These are phyloP conservation scores for Eledone cirrhosa DNA, from an alignment of 2,888 invertebrate species.

Conservation along the genomic window DNA sequence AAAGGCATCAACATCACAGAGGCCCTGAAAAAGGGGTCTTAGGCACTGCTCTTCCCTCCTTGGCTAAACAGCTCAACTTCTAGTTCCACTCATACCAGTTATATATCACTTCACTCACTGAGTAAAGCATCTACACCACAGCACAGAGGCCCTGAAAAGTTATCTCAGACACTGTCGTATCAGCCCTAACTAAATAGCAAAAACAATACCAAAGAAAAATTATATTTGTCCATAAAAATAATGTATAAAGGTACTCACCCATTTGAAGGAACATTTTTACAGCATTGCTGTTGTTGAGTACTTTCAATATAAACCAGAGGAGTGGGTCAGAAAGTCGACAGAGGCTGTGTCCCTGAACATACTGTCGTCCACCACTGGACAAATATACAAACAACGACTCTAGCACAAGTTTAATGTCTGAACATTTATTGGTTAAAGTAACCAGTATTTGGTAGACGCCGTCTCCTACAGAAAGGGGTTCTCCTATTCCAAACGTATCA, in stretches of 20 bases:
- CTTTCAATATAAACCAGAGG: constrained; percentile 82
- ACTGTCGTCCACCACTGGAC: constrained; percentile 45
- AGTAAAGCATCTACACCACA: no score
- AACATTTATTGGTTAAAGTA: constrained; percentile 79
- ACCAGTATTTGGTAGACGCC: constrained; percentile 86
- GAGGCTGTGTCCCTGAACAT: constrained; percentile 42
- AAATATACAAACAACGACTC: constrained; percentile 81
- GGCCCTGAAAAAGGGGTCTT: no score
- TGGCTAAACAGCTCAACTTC: no score
- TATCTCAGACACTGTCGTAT: no score
- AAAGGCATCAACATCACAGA: no score
- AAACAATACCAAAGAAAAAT: constrained; percentile 5
- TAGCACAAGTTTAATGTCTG: constrained; percentile 79
- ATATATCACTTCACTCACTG: no score
- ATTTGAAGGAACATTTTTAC: constrained; percentile 79
- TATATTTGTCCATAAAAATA: no score
- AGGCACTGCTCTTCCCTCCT: no score
- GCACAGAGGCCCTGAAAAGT: no score
- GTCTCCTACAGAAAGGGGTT: constrained; percentile 81
- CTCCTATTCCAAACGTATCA: constrained; percentile 61
- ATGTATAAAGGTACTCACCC: constrained; percentile 63
- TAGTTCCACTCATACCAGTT: no score
- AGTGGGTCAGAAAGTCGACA: constrained; percentile 84
- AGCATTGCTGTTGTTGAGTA: constrained; percentile 80
- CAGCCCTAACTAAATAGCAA: no score